Evolutionary conservation across 2,113 vertebrate genomes (phyloP), one percentile per base, ranked within the genome.

Genomic region (Alces alces): DNA sequence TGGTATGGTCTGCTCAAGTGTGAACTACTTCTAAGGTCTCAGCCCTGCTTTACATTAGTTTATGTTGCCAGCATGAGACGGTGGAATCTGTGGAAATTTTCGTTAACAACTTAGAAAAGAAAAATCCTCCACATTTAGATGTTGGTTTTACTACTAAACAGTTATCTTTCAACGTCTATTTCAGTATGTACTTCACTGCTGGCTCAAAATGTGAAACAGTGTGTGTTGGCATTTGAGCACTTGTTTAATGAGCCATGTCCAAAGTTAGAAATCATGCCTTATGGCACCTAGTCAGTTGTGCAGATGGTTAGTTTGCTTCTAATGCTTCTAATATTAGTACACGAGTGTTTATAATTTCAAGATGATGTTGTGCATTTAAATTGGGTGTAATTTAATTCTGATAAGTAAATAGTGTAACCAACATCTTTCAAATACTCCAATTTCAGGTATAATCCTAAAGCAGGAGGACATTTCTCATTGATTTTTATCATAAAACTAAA

Each of bases 291-390:
- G 70, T 28, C 55, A 85, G 30, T 7, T 61, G 54, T 88, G 88
- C 95, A 97, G 87, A 96, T 50, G 64, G 83, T 55, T 52, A 58
- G 73, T 39, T 39, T 80, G 50, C 17, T 66, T 83, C 87, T 52
- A 57, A 79, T 86, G 50, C 17, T 66, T 83, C 90, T 61, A 57
- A 79, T 86, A 82, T 95, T 88, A 95, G 90, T 28, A 55, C 19
- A 54, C 0, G 0, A 66, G 30, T 7, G 14, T 85, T 52, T 93
- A 23, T 66, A 84, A 91, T 92, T 96, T 78, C 92, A 93, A 90
- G 50, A 89, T 70, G 80, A 89, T 73, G 70, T 55, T 92, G 30
- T 60, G 47, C 50, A 86, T 80, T 96, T 92, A 89, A 96, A 97
- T 73, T 88, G 79, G 33, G 23, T 52, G 2, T 85, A 43, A 84